A percentile compares a stretch with the other conserved stretches of the same genome.
Evolutionary conservation across 30 jellyfish, hydroid and myxozoan genomes (phyloP).

Genomic region (Hydractinia echinata): DNA sequence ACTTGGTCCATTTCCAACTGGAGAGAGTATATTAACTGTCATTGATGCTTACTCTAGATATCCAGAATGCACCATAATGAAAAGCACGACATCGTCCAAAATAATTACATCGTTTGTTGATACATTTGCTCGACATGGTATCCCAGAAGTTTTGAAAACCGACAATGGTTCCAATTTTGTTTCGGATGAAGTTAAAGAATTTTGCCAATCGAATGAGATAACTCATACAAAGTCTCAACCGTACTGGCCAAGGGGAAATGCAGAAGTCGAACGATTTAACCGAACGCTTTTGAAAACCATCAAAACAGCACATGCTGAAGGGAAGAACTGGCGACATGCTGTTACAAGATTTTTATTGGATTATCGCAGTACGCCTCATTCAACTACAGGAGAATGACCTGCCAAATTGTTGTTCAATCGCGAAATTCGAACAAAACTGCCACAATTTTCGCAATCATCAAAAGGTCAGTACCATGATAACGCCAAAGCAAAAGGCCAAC

Average conservation of each 20-base stretch:
- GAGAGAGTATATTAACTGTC: no score
- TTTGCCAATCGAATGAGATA: neutral
- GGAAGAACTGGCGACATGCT: neutral
- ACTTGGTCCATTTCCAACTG: no score
- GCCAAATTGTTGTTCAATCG: conserved; percentile 23
- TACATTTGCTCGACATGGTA: no score
- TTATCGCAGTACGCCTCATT: conserved; percentile 32
- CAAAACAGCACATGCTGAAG: neutral
- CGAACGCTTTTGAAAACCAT: neutral
- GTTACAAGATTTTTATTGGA: neutral
- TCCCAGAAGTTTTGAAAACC: no score
- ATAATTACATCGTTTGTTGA: no score
- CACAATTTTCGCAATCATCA: neutral
- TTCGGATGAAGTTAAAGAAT: neutral
- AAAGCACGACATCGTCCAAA: no score
- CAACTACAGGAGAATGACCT: conserved; percentile 29
- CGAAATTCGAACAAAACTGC: neutral
- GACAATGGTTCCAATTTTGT: neutral
- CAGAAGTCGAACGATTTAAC: neutral
- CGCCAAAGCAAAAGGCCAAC: neutral
- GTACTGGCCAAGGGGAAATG: neutral
- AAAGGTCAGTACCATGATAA: neutral
- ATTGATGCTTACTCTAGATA: no score
- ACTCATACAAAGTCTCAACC: neutral
- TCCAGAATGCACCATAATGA: no score